Conservation (phyloP, 1,140 invertebrate species). For the Trinorchestia longiramus region DNA sequence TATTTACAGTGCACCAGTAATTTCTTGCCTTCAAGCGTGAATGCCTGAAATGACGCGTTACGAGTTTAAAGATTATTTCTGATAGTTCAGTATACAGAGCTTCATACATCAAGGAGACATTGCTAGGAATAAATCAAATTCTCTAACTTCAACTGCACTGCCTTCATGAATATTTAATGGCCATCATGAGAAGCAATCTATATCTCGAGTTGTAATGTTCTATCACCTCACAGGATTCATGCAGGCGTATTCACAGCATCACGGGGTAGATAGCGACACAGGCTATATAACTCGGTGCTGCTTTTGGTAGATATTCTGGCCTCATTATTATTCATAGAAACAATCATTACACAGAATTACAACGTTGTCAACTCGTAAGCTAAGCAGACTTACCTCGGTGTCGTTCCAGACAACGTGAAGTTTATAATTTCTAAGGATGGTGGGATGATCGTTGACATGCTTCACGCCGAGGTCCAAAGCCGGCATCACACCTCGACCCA, state of each 20-base stretch:
- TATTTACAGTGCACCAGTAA: too few species aligned
- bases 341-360: not conserved
- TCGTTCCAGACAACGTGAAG: constrained; percentile 96
- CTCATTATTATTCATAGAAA: not conserved
- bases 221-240: not conserved
- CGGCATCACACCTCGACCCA: constrained; percentile 91
- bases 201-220: too few species aligned
- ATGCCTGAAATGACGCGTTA: too few species aligned
- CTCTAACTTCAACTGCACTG: not conserved
- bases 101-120: not conserved
- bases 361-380: not conserved
- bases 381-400: constrained; percentile 79
- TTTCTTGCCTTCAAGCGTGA: too few species aligned
- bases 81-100: not conserved
- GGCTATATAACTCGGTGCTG: not conserved
- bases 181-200: not conserved
- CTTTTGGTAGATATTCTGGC: not conserved
- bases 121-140: too few species aligned
- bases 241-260: not conserved
- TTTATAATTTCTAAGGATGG: constrained; percentile 85
- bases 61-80: too few species aligned
- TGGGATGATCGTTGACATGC: constrained; percentile 90
- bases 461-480: constrained; percentile 91
- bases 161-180: not conserved
- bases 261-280: not conserved